Percentiles rank a stretch among this genome's conserved stretches.
These are phyloP conservation scores for Clarias batrachus DNA, from an alignment of 2,113 vertebrate genomes.

Conservation along the genomic window DNA sequence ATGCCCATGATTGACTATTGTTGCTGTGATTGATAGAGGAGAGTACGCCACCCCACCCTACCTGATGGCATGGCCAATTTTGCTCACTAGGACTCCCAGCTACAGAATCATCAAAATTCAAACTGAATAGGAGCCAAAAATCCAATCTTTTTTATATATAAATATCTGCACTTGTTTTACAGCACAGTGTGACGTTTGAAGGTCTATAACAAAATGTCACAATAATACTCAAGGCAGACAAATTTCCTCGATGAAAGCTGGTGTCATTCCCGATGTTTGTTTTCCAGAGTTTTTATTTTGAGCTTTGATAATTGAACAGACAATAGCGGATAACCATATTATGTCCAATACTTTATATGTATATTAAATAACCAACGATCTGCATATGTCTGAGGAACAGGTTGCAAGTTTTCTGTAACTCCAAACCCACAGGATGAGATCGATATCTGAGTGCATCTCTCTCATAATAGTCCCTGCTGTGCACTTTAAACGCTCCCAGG, in stretches of 20 bases:
- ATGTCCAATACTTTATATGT: background rate
- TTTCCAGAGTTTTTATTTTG: background rate
- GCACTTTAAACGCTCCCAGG: slow-evolving; percentile 3
- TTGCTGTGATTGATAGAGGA: too few species aligned
- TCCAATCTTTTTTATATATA: background rate
- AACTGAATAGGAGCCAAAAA: background rate
- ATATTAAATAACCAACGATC: background rate
- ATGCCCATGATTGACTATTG: too few species aligned
- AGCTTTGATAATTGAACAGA: background rate
- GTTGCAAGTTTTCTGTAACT: background rate
- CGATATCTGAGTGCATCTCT: background rate
- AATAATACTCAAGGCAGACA: background rate
- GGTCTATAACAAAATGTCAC: background rate
- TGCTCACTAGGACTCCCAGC: too few species aligned
- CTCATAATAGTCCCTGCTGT: background rate
- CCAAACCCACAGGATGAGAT: slow-evolving; percentile 9
- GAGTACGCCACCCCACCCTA: too few species aligned
- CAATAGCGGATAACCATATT: background rate
- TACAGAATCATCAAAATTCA: too few species aligned
- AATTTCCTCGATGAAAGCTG: background rate
- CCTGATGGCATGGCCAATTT: too few species aligned
- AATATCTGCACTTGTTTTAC: background rate
- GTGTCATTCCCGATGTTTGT: background rate
- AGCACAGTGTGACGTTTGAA: background rate
- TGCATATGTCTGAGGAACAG: background rate